Evolutionary conservation across 2,888 invertebrate genomes (phyloP), one percentile per base, ranked within the genome.

Genomic region (Congeria kusceri): DNA sequence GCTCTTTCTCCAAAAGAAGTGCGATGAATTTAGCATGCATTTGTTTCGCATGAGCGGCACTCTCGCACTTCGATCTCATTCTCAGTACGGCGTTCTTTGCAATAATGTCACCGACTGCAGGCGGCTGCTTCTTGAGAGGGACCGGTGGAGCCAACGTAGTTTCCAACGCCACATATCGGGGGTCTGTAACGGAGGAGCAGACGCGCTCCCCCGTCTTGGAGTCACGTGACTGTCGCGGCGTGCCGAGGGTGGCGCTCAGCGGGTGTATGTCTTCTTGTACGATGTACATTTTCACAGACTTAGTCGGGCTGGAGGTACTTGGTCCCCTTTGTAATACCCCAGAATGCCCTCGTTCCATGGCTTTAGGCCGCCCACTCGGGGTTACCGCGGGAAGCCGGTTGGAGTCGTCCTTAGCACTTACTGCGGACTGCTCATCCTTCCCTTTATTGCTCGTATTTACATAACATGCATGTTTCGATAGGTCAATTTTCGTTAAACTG

Each of bases 21-120:
- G 83, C 83, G n/a, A 83, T 70, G 27, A 83, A 83, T n/a, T 70
- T 83, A 13, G 75, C 68, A 29, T 83, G 83, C 66, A 68, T 74
- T 7, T 63, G 62, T 67, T 77, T 70, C 13, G 69, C 49, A 32
- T 68, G 58, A 0, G 53, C 62, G n/a, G 62, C 65, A 1, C 62
- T 46, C 20, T 78, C 73, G 64, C 70, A 67, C 46, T 70, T 73
- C n/a, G 83, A 83, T 1, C 58, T 56, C 13, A 20, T 62, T 15
- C 68, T 59, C 7, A 83, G 61, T 0, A 73, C 69, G 59, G 72
- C 76, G 18, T 83, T 79, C 5, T 25, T 63, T 2, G 63, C 76
- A 39, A 83, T 79, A n/a, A 83, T 77, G 25, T 83, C 83, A 46
- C 27, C 53, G 2, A 83, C 77, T 13, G 58, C 46, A 15, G 25